These are phyloP conservation scores for Pseudopipra pipra DNA, from an alignment of 2,113 vertebrate species.

Conservation along the genomic window DNA sequence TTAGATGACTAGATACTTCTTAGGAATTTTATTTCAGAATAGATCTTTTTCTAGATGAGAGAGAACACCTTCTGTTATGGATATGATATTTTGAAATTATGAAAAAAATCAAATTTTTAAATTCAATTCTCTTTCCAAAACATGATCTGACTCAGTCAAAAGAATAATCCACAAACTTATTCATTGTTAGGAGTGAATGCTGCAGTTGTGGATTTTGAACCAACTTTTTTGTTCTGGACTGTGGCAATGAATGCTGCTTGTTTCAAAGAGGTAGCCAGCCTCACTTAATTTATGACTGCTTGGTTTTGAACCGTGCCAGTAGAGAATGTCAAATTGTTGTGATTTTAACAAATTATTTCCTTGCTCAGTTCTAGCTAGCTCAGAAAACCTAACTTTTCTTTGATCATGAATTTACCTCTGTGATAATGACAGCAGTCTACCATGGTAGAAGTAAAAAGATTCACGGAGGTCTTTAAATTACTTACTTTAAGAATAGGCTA, in stretches of 20 bases:
- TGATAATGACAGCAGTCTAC: not conserved
- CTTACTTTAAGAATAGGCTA: not conserved
- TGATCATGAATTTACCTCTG: not conserved
- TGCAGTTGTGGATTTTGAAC: not conserved
- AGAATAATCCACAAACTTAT: not conserved
- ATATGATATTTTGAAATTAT: not conserved
- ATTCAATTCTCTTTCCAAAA: not conserved
- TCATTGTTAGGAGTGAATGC: not conserved
- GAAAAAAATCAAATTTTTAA: not conserved
- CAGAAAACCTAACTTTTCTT: not conserved
- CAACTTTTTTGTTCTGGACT: not conserved
- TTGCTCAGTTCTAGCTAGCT: not conserved
- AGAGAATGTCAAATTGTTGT: not conserved
- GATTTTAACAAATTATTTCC: not conserved
- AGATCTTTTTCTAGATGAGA: not conserved
- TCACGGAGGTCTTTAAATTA: not conserved
- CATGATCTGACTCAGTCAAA: not conserved
- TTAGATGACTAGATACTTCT: not conserved
- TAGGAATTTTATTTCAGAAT: not conserved
- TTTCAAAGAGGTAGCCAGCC: not conserved
- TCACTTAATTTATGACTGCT: not conserved
- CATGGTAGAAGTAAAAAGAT: not conserved
- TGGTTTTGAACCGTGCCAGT: not conserved
- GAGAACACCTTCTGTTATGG: not conserved
- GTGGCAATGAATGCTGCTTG: not conserved